phyloP scores from a whole-genome alignment of 2,888 invertebrate species.

The Cheilosia impressa region DNA sequence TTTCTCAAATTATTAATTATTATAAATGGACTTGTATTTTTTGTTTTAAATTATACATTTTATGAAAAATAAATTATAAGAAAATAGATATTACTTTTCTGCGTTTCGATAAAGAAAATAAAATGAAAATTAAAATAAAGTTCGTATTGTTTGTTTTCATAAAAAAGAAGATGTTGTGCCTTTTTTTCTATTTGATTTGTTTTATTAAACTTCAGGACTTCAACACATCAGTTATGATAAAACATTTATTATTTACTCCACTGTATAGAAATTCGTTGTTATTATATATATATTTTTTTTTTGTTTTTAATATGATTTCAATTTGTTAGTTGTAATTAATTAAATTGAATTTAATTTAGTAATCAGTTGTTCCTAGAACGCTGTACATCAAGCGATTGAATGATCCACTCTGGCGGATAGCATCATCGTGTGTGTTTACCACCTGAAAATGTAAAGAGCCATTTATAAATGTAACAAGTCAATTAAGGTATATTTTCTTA shows the following conservation, averaged over 20 bases:
- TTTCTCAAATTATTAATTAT: conserved; percentile 42
- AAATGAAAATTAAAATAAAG: conserved; percentile 34
- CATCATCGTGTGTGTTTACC: conserved; percentile 87
- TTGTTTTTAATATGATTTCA: conserved; percentile 27
- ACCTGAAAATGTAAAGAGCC: conserved; percentile 77
- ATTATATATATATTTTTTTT: conserved; percentile 18
- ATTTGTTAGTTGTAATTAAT: conserved; percentile 58
- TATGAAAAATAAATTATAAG: conserved; percentile 48
- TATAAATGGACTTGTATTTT: conserved; percentile 43
- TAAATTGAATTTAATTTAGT: conserved; percentile 80
- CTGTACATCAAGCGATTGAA: conserved; percentile 97
- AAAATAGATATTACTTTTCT: conserved; percentile 45
- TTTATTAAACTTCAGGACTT: conserved; percentile 51
- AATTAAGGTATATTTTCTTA: neutral
- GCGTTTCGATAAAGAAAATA: conserved; percentile 40
- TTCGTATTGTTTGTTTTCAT: conserved; percentile 30
- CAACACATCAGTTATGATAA: conserved; percentile 58
- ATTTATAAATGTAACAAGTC: neutral
- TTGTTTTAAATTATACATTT: conserved; percentile 26
- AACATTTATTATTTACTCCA: conserved; percentile 69
- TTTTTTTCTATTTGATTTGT: conserved; percentile 58
- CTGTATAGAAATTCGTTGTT: conserved; percentile 67
- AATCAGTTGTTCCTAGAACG: conserved; percentile 91
- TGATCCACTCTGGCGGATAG: conserved; percentile 95
- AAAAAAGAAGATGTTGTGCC: conserved; percentile 38